Conservation (phyloP, 2,888 invertebrate species). For the Eupithecia abbreviata region DNA sequence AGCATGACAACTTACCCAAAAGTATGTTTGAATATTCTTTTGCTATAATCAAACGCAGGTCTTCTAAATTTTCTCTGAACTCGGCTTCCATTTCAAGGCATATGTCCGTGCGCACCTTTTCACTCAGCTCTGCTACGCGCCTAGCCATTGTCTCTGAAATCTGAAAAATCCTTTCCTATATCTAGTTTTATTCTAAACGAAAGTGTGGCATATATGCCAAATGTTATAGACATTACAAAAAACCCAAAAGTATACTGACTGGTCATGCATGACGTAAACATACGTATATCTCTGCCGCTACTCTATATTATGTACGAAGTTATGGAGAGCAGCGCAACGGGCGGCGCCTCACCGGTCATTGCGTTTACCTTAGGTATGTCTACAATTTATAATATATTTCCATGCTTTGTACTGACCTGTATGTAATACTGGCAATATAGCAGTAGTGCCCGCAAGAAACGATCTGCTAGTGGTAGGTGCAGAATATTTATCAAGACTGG, state of each 20-base stretch:
- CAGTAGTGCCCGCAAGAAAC: conserved; percentile 82
- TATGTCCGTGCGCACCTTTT: conserved; percentile 71
- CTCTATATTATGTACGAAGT: background rate
- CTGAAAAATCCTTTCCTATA: conserved; percentile 46
- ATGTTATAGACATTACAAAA: background rate
- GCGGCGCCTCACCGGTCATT: too few relatives aligned
- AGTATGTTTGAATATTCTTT: conserved; percentile 82
- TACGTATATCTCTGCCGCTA: background rate
- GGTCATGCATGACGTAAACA: background rate
- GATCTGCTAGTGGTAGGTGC: conserved; percentile 78
- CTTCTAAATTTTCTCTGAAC: conserved; percentile 77
- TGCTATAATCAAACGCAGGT: conserved; percentile 81
- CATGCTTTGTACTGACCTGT: conserved; percentile 62
- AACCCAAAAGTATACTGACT: background rate
- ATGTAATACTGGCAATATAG: conserved; percentile 85
- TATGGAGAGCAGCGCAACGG: background rate
- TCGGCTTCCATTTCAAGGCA: conserved; percentile 63
- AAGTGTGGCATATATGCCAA: background rate
- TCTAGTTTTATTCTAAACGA: background rate
- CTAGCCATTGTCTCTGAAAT: conserved; percentile 74
- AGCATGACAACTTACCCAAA: conserved; percentile 57
- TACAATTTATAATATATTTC: too few relatives aligned
- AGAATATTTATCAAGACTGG: conserved; percentile 79
- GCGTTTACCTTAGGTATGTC: too few relatives aligned
- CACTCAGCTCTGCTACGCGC: conserved; percentile 68